These are phyloP conservation scores for Scylla paramamosain DNA, from an alignment of 1,140 invertebrate species.

Conservation along the genomic window DNA sequence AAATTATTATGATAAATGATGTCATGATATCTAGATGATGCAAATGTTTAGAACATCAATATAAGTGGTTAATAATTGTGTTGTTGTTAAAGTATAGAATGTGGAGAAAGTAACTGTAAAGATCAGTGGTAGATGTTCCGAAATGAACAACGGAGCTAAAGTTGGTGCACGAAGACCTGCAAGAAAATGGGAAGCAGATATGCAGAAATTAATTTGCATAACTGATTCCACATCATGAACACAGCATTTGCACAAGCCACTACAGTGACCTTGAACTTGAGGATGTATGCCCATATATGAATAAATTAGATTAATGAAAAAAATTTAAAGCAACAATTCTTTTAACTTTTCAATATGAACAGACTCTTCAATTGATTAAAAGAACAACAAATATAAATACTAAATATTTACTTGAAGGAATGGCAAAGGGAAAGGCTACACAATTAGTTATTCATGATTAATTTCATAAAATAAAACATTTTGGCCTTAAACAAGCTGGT, in stretches of 20 bases:
- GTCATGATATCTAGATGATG: constrained; percentile 37
- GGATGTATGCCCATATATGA: background rate
- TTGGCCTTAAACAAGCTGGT: too few species aligned
- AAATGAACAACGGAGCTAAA: background rate
- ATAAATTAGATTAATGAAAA: background rate
- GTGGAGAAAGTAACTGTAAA: constrained; percentile 48
- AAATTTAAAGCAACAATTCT: background rate
- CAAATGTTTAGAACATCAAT: constrained; percentile 4
- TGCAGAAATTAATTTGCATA: constrained; percentile 58
- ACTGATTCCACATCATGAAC: constrained; percentile 58
- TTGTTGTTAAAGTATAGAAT: constrained; percentile 68
- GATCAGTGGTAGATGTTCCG: background rate
- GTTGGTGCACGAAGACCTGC: constrained; percentile 41
- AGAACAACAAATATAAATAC: background rate
- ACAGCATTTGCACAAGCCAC: background rate
- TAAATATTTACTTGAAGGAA: background rate
- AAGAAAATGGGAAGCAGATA: constrained; percentile 73
- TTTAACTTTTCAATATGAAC: too few species aligned
- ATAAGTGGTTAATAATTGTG: constrained; percentile 54
- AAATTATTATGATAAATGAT: constrained; percentile 1
- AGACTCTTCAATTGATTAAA: background rate
- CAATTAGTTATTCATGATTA: too few species aligned
- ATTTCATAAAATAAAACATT: background rate
- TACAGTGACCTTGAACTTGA: background rate
- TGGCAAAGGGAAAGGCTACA: background rate